Base-by-base conservation (phyloP, 2,797 vertebrate species). In the Melanotaenia pygmaea region DNA sequence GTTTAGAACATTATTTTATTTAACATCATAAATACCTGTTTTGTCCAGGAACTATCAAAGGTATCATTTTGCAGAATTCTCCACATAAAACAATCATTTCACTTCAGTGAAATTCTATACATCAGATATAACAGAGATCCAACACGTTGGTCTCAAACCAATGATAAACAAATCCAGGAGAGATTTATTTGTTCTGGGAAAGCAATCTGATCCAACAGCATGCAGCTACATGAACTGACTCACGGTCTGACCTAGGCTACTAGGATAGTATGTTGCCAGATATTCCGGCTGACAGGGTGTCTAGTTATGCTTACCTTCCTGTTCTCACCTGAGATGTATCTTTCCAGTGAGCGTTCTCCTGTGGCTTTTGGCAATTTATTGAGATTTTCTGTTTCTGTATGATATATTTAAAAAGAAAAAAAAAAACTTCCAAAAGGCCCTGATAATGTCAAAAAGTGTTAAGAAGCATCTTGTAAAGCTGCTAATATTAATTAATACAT, bases 351-450 rank as follows among this genome's bases (percentile, higher is more conserved):
- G 24, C 0, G 18, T 32, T 57, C 16, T 76, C 28, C 53, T 18
- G 16, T 67, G 18, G n/a, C 32, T 67, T 26, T 63, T 67, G 51
- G 43, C 45, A 60, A 34, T 47, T 2, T 11, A 37, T 57, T 64
- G 51, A 32, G 14, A 45, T 70, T 51, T 34, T 35, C 24, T 38
- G 50, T 60, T 67, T 34, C 20, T 67, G 5, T 24, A n/a, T 50
- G 11, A 37, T 35, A 56, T 34, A 34, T 34, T 6, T 30, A 70
- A 16, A 59, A 43, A 53, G 40, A 43, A 43, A 35, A 34, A 34
- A 9, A 61, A 7, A 18, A 51, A 37, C 32, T 35, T 34, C 45
- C n/a, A 63, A 28, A 63, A 53, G 12, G 2, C 60, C 28, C 2
- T 18, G 0, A 68, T 8, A 58, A 14, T 68, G 20, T 26, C 57